A percentile compares a stretch with the other conserved stretches of the same genome.
phyloP scores from a whole-genome alignment of 2,888 invertebrate species.

The Gastrophysa polygoni region DNA sequence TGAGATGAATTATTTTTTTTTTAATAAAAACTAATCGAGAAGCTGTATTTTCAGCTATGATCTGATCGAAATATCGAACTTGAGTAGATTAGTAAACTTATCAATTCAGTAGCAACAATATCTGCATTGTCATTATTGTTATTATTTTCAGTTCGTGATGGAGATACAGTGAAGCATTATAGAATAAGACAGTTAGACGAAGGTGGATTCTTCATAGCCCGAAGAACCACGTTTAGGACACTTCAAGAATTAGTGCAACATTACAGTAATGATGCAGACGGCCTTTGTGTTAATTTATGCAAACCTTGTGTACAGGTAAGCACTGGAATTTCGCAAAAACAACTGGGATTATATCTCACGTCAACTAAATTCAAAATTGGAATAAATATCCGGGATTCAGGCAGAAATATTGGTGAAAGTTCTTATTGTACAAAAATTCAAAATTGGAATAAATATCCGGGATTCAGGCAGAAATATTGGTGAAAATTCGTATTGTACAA shows the following conservation, averaged over 20 bases:
- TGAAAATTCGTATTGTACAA: conserved; percentile 28
- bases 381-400: conserved; percentile 18
- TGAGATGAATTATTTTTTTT: no score
- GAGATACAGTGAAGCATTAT: conserved; percentile 99
- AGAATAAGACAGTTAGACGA: conserved; percentile 98
- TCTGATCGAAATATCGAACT: no score
- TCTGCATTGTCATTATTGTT: conserved; percentile 21
- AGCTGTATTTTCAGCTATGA: no score
- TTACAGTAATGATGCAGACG: conserved; percentile 97
- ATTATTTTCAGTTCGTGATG: conserved; percentile 88
- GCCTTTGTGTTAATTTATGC: conserved; percentile 95
- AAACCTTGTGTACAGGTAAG: conserved; percentile 91
- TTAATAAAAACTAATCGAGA: no score
- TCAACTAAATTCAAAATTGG: conserved; percentile 12
- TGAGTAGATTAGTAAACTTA: neutral
- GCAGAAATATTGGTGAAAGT: conserved; percentile 45
- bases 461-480: conserved; percentile 43
- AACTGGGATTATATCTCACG: neutral
- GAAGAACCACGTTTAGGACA: conserved; percentile 96
- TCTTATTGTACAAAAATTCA: conserved; percentile 16
- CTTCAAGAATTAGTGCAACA: conserved; percentile 97
- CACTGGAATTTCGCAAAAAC: neutral
- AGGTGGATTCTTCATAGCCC: conserved; percentile 98
- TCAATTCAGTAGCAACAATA: neutral
- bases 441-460: conserved; percentile 11